A percentile compares a stretch with the other conserved stretches of the same genome.
phyloP scores from a whole-genome alignment of 2,797 vertebrate genomes.

The Anguilla marmorata region DNA sequence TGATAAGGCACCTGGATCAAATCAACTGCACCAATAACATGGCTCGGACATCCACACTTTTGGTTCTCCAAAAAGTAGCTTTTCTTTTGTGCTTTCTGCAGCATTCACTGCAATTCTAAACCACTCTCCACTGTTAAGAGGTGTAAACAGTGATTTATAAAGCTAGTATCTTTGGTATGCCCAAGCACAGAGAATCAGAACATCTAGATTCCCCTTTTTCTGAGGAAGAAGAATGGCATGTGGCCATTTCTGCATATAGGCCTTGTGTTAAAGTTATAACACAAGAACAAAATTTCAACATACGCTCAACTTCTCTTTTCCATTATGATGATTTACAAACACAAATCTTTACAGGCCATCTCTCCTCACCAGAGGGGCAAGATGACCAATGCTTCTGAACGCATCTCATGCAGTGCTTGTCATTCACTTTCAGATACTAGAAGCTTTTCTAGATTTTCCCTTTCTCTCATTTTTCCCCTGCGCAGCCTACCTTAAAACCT shows the following conservation, averaged over 20 bases:
- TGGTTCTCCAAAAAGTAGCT: constrained; percentile 42
- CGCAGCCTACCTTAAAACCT: constrained; percentile 51
- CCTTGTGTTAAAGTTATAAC: constrained; percentile 33
- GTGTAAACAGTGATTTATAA: constrained; percentile 37
- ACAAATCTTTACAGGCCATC: not conserved
- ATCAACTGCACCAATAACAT: constrained; percentile 46
- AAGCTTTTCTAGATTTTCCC: constrained; percentile 54
- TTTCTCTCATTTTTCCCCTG: constrained; percentile 57
- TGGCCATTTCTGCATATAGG: constrained; percentile 22
- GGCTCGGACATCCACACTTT: constrained; percentile 42
- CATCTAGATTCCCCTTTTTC: constrained; percentile 13
- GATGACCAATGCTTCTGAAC: constrained; percentile 43
- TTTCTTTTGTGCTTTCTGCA: constrained; percentile 40
- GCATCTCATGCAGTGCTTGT: constrained; percentile 46
- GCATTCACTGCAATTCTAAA: constrained; percentile 44
- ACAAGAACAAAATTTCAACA: constrained; percentile 38
- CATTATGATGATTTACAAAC: constrained; percentile 16
- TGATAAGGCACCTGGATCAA: constrained; percentile 57
- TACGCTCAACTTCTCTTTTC: constrained; percentile 38
- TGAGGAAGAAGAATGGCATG: not conserved
- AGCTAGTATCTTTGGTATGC: constrained; percentile 30
- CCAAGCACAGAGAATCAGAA: not conserved
- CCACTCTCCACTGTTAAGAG: constrained; percentile 42
- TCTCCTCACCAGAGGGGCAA: constrained; percentile 16
- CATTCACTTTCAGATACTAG: constrained; percentile 51